Evolutionary conservation across 1,140 invertebrate genomes (phyloP).

Genomic region (Drosophila sp.): DNA sequence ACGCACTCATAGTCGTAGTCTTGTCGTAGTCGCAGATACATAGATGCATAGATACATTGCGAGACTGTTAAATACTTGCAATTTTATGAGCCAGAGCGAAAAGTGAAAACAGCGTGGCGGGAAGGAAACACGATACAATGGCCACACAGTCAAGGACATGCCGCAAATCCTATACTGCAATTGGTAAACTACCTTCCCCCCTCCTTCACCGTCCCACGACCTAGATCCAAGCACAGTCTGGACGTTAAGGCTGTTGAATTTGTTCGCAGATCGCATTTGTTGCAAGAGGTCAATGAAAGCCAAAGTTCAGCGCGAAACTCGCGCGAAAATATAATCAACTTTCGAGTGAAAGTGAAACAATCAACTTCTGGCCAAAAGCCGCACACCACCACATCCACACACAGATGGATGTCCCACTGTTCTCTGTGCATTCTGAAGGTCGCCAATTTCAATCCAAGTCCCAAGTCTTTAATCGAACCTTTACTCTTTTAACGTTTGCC

Average conservation of each 20-base stretch:
- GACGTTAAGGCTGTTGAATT: constrained; percentile 28
- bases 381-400: neutral
- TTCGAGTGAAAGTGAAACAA: constrained; percentile 73
- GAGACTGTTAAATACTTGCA: constrained; percentile 71
- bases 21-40: constrained; percentile 18
- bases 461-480: neutral
- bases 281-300: constrained; percentile 56
- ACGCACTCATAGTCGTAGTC: constrained; percentile 7
- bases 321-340: constrained; percentile 77
- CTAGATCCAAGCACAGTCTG: constrained; percentile 14
- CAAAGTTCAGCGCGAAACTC: constrained; percentile 65
- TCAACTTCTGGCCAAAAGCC: constrained; percentile 37
- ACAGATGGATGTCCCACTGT: neutral
- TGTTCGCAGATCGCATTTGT: constrained; percentile 18
- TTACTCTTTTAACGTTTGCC: constrained; percentile 5
- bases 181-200: neutral
- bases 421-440: constrained; percentile 4
- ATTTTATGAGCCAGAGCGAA: constrained; percentile 73
- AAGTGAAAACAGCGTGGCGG: constrained; percentile 68
- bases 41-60: constrained; percentile 27
- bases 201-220: neutral
- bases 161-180: constrained; percentile 53
- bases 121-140: constrained; percentile 67
- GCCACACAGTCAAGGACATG: constrained; percentile 77
- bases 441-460: neutral